Percentiles rank a stretch among this genome's conserved stretches.
Evolutionary conservation across 2,797 vertebrate genomes (phyloP).

Genomic region (Falco columbarius): DNA sequence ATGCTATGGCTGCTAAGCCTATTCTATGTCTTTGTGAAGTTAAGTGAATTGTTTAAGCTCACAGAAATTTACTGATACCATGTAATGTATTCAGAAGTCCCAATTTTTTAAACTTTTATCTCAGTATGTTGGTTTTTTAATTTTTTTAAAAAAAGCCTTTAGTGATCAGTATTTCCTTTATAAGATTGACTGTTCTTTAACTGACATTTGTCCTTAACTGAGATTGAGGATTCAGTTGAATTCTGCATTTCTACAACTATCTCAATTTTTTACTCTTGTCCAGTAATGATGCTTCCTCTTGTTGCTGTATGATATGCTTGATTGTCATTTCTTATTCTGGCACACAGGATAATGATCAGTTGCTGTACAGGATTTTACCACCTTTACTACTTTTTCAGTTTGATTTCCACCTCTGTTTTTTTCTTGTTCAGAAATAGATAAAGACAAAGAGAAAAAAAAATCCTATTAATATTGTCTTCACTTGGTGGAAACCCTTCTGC

Average conservation of each 20-base stretch:
- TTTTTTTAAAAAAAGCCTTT: not conserved
- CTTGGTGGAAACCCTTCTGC: not conserved
- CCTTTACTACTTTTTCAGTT: not conserved
- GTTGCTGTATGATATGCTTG: not conserved
- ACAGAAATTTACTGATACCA: not conserved
- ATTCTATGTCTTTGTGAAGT: not conserved
- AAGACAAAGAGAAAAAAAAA: not conserved
- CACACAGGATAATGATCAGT: not conserved
- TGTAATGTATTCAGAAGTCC: not conserved
- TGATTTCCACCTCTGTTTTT: not conserved
- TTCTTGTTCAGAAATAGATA: not conserved
- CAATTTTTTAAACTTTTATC: not conserved
- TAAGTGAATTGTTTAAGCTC: not conserved
- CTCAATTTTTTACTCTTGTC: not conserved
- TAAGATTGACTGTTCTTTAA: not conserved
- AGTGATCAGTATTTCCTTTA: not conserved
- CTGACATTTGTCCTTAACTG: not conserved
- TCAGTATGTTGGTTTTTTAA: not conserved
- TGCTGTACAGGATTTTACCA: not conserved
- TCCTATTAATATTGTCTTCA: not conserved
- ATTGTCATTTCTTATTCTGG: not conserved
- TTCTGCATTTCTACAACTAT: not conserved
- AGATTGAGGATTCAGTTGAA: not conserved
- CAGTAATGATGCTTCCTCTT: not conserved
- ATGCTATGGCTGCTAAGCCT: not conserved